Conservation (phyloP, 2,888 invertebrate species). For the Sclerodermus sp. region DNA sequence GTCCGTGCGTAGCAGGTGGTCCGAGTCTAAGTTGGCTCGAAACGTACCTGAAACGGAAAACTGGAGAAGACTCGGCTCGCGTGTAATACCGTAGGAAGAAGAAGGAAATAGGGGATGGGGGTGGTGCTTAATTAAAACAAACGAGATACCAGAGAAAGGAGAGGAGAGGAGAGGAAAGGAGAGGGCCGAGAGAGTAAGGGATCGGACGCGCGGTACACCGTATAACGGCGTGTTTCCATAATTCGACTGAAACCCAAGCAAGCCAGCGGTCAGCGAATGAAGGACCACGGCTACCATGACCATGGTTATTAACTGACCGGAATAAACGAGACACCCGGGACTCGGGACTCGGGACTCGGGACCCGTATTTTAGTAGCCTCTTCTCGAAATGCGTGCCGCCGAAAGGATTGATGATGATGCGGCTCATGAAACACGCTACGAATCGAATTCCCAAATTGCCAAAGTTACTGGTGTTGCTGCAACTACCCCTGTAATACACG, state of each 20-base stretch:
- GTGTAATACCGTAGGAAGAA: background rate
- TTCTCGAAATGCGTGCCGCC: conserved; percentile 27
- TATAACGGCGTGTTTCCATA: conserved; percentile 52
- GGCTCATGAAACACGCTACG: conserved; percentile 17
- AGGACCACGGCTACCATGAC: conserved; percentile 25
- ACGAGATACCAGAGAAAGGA: no score
- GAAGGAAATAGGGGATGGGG: conserved; percentile 4
- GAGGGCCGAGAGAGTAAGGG: conserved; percentile 20
- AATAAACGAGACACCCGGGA: conserved; percentile 50
- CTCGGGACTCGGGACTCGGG: no score
- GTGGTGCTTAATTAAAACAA: conserved; percentile 52
- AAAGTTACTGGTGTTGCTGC: no score
- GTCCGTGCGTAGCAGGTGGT: background rate
- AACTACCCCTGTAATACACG: no score
- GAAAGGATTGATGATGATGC: conserved; percentile 39
- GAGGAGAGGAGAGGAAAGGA: conserved; percentile 28
- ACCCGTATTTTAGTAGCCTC: conserved; percentile 5
- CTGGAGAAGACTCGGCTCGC: background rate
- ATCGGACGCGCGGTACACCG: conserved; percentile 32
- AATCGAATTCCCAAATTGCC: conserved; percentile 2
- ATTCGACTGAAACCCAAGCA: conserved; percentile 33
- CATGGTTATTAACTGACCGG: conserved; percentile 54
- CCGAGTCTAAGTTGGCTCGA: background rate
- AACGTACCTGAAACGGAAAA: no score
- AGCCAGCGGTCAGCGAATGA: conserved; percentile 22